Evolutionary conservation across 2,888 invertebrate genomes (phyloP), one percentile per base, ranked within the genome.

Genomic region (Cryptocheilus praepositus): DNA sequence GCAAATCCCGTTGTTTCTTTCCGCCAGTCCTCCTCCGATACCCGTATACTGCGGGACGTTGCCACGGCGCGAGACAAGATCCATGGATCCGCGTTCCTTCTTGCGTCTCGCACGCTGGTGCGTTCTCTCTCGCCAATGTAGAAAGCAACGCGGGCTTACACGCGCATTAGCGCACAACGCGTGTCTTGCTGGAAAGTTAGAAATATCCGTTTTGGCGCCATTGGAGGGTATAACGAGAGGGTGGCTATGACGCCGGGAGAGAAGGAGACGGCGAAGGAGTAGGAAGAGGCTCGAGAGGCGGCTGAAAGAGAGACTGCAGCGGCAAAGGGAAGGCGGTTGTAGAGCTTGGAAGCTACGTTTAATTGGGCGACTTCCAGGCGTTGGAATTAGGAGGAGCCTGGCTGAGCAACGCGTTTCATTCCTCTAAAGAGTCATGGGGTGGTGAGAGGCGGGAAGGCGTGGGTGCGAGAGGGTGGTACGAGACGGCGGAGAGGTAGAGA

Each of bases 341-440:
- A 49, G 67, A 70, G 73, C 64, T 69, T 67, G 63, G 76, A 70
- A 70, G 74, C 65, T 70, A 77, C 80, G 77, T 83, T 83, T 82
- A 83, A 82, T 83, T 83, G 81, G 81, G 82, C 73, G 82, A 78
- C 78, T 82, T 80, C 77, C 77, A 79, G 73, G 73, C 60, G 71
- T 60, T 58, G 66, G 73, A 74, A 79, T 79, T 79, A 79, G 78
- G 72, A 73, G 65, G 64, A 67, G 53, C 51, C 44, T 57, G 46
- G 61, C 60, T n/a, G 72, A 72, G 72, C 67, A 64, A 67, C 67
- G 73, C 66, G 72, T 70, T 64, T 63, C 70, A 53, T 55, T 36
- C 67, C 61, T 61, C 60, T 62, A 52, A 52, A 57, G 63, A 62
- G 49, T 64, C 56, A 62, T 58, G 57, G 36, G 64, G 46, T 44